phyloP scores from a whole-genome alignment of 2,888 invertebrate species.

The Chaetoderma sp. region DNA sequence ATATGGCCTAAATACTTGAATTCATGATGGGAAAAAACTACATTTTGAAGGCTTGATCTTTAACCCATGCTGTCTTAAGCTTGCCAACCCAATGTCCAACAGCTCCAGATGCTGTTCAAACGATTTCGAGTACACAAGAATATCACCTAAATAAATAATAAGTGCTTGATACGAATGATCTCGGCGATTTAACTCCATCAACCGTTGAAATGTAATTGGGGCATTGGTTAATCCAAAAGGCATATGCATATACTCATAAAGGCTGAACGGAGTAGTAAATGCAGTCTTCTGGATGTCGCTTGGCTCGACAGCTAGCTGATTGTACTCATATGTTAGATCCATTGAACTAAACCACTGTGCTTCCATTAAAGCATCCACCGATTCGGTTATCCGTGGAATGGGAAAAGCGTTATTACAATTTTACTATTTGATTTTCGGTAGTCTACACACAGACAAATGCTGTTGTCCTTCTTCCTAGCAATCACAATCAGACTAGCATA shows the following conservation, averaged over 20 bases:
- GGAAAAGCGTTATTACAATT: slow-evolving; percentile 13
- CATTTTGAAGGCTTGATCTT: neutral
- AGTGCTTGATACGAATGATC: slow-evolving; percentile 1
- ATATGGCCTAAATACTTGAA: slow-evolving; percentile 5
- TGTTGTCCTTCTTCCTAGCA: slow-evolving; percentile 6
- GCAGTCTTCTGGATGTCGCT: slow-evolving; percentile 13
- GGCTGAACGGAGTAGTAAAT: slow-evolving; percentile 12
- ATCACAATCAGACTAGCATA: slow-evolving; percentile 5
- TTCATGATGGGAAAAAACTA: neutral
- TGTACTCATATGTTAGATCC: slow-evolving; percentile 8
- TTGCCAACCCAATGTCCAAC: neutral
- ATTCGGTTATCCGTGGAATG: slow-evolving; percentile 6
- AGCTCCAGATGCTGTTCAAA: slow-evolving; percentile 1
- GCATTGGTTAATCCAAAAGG: slow-evolving; percentile 20
- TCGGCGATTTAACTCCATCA: slow-evolving; percentile 18
- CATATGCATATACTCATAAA: slow-evolving; percentile 22
- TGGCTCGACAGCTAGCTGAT: slow-evolving; percentile 4
- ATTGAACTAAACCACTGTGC: slow-evolving; percentile 10
- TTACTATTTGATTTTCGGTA: slow-evolving; percentile 4
- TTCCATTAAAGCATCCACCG: slow-evolving; percentile 5
- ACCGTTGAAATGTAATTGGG: slow-evolving; percentile 24
- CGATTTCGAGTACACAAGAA: neutral
- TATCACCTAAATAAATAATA: slow-evolving; percentile 1
- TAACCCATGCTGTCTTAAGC: neutral
- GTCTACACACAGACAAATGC: slow-evolving; percentile 7